These are phyloP conservation scores for Drosophila buzzatii DNA, from an alignment of 2,888 invertebrate species.

Conservation along the genomic window DNA sequence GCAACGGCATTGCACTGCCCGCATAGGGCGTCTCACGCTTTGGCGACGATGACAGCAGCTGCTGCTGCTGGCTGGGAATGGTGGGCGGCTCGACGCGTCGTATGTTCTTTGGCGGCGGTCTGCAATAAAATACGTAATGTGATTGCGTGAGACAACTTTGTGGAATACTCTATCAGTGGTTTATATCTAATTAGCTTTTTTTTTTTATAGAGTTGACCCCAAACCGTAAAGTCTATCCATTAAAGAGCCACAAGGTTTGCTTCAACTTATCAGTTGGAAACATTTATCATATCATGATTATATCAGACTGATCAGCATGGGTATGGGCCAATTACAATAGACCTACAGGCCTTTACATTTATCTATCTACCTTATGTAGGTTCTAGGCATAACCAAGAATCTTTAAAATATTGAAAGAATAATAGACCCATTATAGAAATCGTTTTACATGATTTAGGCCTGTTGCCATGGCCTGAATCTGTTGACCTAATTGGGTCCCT, in stretches of 20 bases:
- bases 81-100: slow-evolving; percentile 88
- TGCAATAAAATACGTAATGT: slow-evolving; percentile 60
- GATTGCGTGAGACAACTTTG: not conserved
- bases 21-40: slow-evolving; percentile 82
- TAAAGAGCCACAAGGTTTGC: no score
- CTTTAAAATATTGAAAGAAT: no score
- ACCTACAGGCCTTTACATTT: not conserved
- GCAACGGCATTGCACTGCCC: slow-evolving; percentile 80
- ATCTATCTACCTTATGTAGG: not conserved
- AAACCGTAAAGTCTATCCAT: no score
- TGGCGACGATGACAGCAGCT: slow-evolving; percentile 81
- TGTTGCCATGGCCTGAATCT: no score
- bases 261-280: not conserved
- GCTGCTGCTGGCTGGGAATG: slow-evolving; percentile 80
- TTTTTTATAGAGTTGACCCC: no score
- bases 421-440: no score
- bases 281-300: not conserved
- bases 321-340: not conserved
- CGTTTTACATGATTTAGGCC: no score
- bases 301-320: not conserved
- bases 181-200: no score
- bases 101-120: slow-evolving; percentile 89
- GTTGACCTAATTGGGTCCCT: no score
- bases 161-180: no score
- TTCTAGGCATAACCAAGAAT: no score